phyloP scores from a whole-genome alignment of 1,140 invertebrate genomes.

The Trachymyrmex cornetzi region DNA sequence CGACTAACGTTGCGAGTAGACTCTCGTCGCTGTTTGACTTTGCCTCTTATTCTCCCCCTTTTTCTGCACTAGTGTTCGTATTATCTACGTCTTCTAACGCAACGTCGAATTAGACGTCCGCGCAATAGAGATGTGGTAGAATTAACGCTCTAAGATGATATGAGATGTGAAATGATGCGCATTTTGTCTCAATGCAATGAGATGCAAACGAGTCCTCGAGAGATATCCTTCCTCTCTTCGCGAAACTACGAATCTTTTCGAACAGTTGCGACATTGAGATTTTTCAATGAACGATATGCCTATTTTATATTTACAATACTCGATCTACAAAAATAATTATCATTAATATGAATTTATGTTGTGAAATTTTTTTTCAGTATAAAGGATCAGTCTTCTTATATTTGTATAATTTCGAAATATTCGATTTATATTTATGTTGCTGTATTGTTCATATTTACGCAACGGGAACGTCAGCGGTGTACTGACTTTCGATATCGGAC shows the following conservation, averaged over 20 bases:
- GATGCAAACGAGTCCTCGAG: conserved; percentile 45
- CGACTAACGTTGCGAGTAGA: conserved; percentile 47
- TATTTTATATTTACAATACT: neutral
- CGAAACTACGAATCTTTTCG: conserved; percentile 7
- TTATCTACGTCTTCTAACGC: conserved; percentile 64
- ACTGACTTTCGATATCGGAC: conserved; percentile 6
- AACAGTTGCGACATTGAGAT: neutral
- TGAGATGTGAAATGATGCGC: neutral
- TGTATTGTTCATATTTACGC: neutral
- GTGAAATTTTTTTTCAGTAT: neutral
- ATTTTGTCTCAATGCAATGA: conserved; percentile 36
- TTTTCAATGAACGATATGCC: neutral
- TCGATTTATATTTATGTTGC: neutral
- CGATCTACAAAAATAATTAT: neutral
- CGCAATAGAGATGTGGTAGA: neutral
- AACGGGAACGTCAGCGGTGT: neutral
- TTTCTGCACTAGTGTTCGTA: conserved; percentile 65
- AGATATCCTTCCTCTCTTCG: neutral
- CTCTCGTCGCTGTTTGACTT: conserved; percentile 76
- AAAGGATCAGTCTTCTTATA: neutral
- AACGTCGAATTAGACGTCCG: conserved; percentile 45
- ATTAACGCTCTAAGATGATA: neutral
- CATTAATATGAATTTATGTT: neutral
- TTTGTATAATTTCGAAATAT: no score
- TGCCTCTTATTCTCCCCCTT: conserved; percentile 77